phyloP scores from a whole-genome alignment of 2,113 vertebrate genomes.

The Syngnathoides biaculeatus region DNA sequence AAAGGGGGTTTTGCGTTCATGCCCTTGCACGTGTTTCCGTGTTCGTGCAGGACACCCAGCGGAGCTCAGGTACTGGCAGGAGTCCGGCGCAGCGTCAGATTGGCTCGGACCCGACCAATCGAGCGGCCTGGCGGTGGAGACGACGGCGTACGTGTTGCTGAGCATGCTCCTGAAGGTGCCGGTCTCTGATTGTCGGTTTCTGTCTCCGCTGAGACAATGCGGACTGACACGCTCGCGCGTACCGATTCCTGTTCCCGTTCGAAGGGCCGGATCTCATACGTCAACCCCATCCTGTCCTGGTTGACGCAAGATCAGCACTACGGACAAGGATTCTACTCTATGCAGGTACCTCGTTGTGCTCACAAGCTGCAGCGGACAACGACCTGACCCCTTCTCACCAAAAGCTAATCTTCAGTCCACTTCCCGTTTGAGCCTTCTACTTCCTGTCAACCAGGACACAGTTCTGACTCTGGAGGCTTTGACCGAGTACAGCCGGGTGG shows the following conservation, averaged over 20 bases:
- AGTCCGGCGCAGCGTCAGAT: conserved; percentile 40
- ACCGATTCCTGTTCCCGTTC: not conserved
- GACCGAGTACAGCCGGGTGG: conserved; percentile 76
- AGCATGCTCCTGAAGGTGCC: conserved; percentile 66
- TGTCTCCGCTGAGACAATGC: not conserved
- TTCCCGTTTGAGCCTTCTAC: not conserved
- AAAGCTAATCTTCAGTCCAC: not conserved
- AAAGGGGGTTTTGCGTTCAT: too few relatives aligned
- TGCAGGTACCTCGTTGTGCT: conserved; percentile 73
- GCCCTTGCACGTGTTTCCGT: too few relatives aligned
- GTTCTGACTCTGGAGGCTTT: conserved; percentile 82
- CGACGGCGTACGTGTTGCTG: conserved; percentile 83
- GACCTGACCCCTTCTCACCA: not conserved
- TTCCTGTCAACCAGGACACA: conserved; percentile 74
- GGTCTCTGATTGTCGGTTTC: not conserved
- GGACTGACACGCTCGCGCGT: not conserved
- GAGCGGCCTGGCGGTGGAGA: conserved; percentile 82
- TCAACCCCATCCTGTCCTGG: conserved; percentile 82
- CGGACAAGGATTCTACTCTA: conserved; percentile 82
- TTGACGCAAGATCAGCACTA: conserved; percentile 86
- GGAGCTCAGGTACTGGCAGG: conserved; percentile 83
- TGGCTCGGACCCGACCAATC: conserved; percentile 52
- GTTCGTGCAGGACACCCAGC: conserved; percentile 72
- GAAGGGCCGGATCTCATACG: conserved; percentile 72
- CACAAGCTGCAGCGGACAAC: too few relatives aligned